phyloP scores from a whole-genome alignment of 2,888 invertebrate species.

The Polia nebulosa region DNA sequence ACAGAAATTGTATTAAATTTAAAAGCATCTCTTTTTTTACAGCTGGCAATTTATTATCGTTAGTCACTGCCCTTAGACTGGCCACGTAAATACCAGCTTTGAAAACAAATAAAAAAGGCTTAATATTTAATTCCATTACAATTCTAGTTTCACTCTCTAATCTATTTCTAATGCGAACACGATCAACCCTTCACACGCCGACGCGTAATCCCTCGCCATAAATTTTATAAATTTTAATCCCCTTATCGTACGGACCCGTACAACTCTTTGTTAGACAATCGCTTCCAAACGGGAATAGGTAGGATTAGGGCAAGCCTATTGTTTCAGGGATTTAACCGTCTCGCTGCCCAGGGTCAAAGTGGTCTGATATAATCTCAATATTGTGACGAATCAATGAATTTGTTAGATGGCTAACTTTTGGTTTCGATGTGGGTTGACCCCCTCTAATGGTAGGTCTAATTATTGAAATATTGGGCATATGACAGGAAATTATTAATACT shows the following conservation, averaged over 20 bases:
- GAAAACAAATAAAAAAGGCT: not conserved
- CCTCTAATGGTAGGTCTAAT: not conserved
- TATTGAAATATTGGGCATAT: not conserved
- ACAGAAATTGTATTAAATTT: not conserved
- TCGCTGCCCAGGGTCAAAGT: constrained; percentile 54
- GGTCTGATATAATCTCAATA: constrained; percentile 64
- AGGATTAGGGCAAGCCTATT: constrained; percentile 77
- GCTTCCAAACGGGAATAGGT: constrained; percentile 73
- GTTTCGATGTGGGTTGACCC: constrained; percentile 2
- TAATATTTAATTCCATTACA: constrained; percentile 28
- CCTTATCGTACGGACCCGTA: constrained; percentile 82
- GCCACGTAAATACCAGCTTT: not conserved
- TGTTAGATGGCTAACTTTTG: constrained; percentile 45
- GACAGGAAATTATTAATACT: not conserved
- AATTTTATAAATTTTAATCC: constrained; percentile 87
- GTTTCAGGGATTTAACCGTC: constrained; percentile 69
- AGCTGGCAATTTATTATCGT: not conserved
- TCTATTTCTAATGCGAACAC: constrained; percentile 63
- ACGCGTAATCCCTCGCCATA: constrained; percentile 77
- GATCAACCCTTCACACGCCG: constrained; percentile 72
- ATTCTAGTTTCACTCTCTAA: constrained; percentile 47
- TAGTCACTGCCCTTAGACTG: not conserved
- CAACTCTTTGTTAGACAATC: constrained; percentile 77
- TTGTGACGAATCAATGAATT: constrained; percentile 71
- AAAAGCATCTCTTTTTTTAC: not conserved